phyloP scores from a whole-genome alignment of 2,888 invertebrate species.

The Oligia strigilis region DNA sequence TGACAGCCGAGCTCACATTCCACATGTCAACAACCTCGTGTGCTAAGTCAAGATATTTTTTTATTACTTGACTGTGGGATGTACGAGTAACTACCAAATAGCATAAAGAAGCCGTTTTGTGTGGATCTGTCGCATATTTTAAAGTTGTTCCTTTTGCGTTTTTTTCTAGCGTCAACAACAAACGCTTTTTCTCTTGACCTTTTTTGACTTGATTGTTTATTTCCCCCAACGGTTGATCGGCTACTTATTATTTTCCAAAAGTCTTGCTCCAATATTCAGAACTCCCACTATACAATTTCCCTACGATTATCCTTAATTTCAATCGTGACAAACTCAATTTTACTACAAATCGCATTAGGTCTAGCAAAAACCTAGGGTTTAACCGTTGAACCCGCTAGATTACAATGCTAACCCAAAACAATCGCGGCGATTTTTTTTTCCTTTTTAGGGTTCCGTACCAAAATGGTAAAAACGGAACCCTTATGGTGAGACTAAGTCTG shows the following conservation, averaged over 20 bases:
- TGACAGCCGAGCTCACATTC: too few relatives aligned
- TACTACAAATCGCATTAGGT: constrained; percentile 10
- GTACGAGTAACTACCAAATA: not conserved
- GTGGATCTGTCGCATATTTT: not conserved
- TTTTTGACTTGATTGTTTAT: not conserved
- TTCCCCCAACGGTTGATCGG: not conserved
- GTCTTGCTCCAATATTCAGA: not conserved
- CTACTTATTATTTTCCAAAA: not conserved
- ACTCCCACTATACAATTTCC: not conserved
- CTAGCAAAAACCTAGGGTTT: not conserved
- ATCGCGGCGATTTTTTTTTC: not conserved
- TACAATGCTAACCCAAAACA: constrained; percentile 12
- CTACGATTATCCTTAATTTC: not conserved
- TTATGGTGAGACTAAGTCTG: too few relatives aligned
- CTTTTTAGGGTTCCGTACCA: not conserved
- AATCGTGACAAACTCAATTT: not conserved
- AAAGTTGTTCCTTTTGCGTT: not conserved
- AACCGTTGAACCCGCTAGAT: not conserved
- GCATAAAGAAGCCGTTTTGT: not conserved
- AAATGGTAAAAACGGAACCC: too few relatives aligned
- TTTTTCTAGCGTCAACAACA: too few relatives aligned
- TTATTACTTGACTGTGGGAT: too few relatives aligned
- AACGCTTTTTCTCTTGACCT: not conserved
- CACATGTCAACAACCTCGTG: too few relatives aligned
- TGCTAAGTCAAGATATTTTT: too few relatives aligned